phyloP scores from a whole-genome alignment of 2,888 invertebrate species.

The Standfussiana lucernea region DNA sequence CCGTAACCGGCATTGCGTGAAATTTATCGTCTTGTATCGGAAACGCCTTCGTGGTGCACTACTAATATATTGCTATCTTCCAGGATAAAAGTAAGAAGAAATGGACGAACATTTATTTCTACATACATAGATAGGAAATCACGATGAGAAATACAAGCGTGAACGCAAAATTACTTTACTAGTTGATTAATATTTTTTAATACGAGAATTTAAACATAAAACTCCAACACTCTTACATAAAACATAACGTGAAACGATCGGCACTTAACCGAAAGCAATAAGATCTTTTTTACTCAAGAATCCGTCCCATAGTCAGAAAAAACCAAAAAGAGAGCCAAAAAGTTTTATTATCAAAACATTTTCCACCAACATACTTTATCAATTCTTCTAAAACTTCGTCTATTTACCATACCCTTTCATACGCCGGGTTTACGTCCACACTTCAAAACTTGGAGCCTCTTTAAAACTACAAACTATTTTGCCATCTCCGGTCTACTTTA shows the following conservation, averaged over 20 bases:
- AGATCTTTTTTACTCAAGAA: background rate
- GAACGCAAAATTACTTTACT: background rate
- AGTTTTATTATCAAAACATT: conserved; percentile 41
- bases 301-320: background rate
- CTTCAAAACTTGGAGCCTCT: conserved; percentile 56
- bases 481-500: conserved; percentile 69
- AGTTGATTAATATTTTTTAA: background rate
- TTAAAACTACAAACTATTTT: conserved; percentile 72
- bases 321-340: too few relatives aligned
- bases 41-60: conserved; percentile 78
- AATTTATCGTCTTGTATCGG: conserved; percentile 84
- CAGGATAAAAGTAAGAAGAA: conserved; percentile 64
- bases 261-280: background rate
- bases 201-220: background rate
- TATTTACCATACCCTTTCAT: conserved; percentile 42
- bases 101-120: conserved; percentile 24
- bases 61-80: conserved; percentile 74
- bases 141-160: background rate
- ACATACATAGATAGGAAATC: background rate
- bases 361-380: conserved; percentile 14
- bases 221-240: too few relatives aligned
- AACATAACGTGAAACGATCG: background rate
- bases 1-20: conserved; percentile 69
- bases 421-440: conserved; percentile 41
- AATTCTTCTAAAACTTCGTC: conserved; percentile 41